These are phyloP conservation scores for Drosophila repleta DNA, from an alignment of 1,140 invertebrate species.

Conservation along the genomic window DNA sequence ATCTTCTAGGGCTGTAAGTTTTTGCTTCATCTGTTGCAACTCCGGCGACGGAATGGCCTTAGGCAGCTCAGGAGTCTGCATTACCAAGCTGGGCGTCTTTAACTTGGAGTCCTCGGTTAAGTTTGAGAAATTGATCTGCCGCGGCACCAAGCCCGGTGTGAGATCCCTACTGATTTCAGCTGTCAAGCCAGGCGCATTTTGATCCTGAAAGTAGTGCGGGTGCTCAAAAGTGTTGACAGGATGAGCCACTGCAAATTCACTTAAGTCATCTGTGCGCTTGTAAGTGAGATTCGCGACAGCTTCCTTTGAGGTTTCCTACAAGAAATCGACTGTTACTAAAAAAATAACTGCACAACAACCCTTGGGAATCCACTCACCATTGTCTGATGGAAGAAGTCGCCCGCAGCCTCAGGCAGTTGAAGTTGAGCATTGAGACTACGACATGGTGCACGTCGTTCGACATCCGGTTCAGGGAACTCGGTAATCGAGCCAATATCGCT, in stretches of 20 bases:
- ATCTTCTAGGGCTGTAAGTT: conserved; percentile 41
- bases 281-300: conserved; percentile 75
- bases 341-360: not conserved
- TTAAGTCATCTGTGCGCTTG: conserved; percentile 77
- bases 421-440: conserved; percentile 62
- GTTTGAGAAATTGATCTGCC: conserved; percentile 82
- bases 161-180: conserved; percentile 55
- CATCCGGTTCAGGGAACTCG: conserved; percentile 87
- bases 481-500: conserved; percentile 90
- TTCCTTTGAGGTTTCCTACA: conserved; percentile 77
- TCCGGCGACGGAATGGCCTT: conserved; percentile 40
- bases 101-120: conserved; percentile 83
- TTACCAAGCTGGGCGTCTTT: conserved; percentile 73
- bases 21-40: conserved; percentile 41
- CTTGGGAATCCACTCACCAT: conserved; percentile 57
- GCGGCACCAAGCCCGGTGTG: conserved; percentile 71
- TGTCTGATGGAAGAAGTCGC: conserved; percentile 67
- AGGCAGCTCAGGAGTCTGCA: conserved; percentile 74
- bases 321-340: not conserved
- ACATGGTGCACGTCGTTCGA: conserved; percentile 84
- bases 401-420: conserved; percentile 58
- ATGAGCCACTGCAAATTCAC: conserved; percentile 61
- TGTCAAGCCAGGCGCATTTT: conserved; percentile 45
- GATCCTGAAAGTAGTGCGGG: conserved; percentile 78
- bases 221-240: conserved; percentile 77